Percentiles rank a stretch among this genome's conserved stretches.
These are phyloP conservation scores for Sebastes trivittatus DNA, from an alignment of 2,797 vertebrate species.

Conservation along the genomic window DNA sequence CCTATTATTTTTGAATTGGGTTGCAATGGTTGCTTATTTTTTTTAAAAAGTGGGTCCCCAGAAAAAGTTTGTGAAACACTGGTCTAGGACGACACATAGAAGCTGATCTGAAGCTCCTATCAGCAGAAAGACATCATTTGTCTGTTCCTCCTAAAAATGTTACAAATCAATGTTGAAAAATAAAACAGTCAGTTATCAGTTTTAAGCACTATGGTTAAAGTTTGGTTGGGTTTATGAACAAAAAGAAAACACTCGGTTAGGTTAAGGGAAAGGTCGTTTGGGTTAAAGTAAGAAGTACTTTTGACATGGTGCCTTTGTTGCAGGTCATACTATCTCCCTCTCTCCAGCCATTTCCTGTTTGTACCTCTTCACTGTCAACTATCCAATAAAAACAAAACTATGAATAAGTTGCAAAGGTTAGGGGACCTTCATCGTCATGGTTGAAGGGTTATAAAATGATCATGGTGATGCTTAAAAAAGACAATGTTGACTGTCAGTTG, in stretches of 20 bases:
- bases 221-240: background rate
- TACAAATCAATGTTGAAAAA: background rate
- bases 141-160: background rate
- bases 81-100: background rate
- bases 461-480: background rate
- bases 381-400: background rate
- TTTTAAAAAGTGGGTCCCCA: no score
- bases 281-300: background rate
- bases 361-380: background rate
- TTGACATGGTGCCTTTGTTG: background rate
- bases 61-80: background rate
- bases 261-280: background rate
- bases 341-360: fast-evolving
- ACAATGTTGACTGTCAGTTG: background rate
- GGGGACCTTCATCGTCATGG: background rate
- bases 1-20: no score
- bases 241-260: no score
- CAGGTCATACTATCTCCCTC: background rate
- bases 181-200: background rate
- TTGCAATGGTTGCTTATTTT: no score
- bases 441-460: background rate
- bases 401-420: background rate
- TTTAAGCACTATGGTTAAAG: background rate
- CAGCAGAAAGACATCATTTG: background rate
- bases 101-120: background rate